Percentiles rank a stretch among this genome's conserved stretches.
Conservation (phyloP, 2,888 invertebrate genomes). For the Tetragonula carbonaria region DNA sequence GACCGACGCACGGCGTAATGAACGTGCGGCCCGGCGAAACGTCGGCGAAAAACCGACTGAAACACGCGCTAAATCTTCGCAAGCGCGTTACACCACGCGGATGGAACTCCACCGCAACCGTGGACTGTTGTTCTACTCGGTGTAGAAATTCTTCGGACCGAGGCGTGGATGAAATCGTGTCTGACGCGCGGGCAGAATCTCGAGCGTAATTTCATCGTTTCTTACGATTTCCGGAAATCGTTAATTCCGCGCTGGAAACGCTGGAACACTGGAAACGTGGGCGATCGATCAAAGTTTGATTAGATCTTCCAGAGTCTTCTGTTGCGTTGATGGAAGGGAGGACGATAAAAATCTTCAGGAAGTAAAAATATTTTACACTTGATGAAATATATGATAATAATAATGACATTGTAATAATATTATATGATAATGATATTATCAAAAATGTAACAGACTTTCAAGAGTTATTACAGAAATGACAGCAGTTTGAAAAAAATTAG, state of each 20-base stretch:
- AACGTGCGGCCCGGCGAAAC: conserved; percentile 57
- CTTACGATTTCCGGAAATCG: not conserved
- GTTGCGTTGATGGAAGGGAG: not conserved
- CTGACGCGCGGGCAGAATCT: not conserved
- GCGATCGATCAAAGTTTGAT: not conserved
- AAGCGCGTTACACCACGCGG: conserved; percentile 1
- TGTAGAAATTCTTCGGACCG: conserved; percentile 12
- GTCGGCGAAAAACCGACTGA: conserved; percentile 59
- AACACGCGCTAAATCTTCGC: conserved; percentile 57
- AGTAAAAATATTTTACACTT: too few species aligned
- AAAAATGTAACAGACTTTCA: too few species aligned
- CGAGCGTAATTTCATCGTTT: not conserved
- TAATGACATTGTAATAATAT: too few species aligned
- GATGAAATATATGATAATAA: too few species aligned
- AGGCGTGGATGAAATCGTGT: conserved; percentile 9
- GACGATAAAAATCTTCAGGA: too few species aligned
- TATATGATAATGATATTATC: too few species aligned
- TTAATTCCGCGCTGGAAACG: not conserved
- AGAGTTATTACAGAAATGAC: too few species aligned
- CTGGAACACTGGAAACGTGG: not conserved
- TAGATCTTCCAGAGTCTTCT: not conserved
- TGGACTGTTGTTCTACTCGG: conserved; percentile 39
- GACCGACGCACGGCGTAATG: conserved; percentile 67
- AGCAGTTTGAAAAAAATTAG: too few species aligned
- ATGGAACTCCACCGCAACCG: conserved; percentile 11